phyloP scores from a whole-genome alignment of 2,113 vertebrate species.

The Enhydra lutris region DNA sequence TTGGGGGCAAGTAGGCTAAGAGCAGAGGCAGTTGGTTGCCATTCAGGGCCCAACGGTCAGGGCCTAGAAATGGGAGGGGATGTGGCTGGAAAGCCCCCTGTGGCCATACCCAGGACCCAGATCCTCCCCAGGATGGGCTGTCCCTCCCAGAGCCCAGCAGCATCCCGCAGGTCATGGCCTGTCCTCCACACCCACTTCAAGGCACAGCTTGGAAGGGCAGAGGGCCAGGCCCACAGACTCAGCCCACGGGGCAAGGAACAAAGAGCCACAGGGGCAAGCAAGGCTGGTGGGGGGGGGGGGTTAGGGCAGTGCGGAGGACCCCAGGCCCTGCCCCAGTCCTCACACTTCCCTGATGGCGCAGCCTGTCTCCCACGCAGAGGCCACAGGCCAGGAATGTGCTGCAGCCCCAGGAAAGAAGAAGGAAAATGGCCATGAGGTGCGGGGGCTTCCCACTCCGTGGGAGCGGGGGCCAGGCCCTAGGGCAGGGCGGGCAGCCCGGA shows the following conservation, averaged over 20 bases:
- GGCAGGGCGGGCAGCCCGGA: neutral
- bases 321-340: neutral
- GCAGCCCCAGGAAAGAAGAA: neutral
- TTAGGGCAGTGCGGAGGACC: neutral
- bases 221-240: neutral
- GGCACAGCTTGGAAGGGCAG: slow-evolving; percentile 1
- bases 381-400: neutral
- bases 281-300: neutral
- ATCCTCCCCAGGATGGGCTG: neutral
- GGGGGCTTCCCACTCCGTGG: neutral
- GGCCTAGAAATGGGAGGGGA: neutral
- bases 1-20: neutral
- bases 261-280: neutral
- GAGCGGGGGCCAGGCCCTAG: neutral
- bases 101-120: neutral
- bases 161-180: neutral
- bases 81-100: neutral
- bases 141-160: neutral
- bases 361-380: neutral
- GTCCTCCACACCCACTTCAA: neutral
- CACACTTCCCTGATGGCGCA: neutral
- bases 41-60: neutral
- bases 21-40: neutral
- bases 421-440: neutral
- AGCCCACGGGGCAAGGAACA: neutral